Evolutionary conservation across 2,797 vertebrate species (phyloP).

Genomic region (Simalia tracyae): DNA sequence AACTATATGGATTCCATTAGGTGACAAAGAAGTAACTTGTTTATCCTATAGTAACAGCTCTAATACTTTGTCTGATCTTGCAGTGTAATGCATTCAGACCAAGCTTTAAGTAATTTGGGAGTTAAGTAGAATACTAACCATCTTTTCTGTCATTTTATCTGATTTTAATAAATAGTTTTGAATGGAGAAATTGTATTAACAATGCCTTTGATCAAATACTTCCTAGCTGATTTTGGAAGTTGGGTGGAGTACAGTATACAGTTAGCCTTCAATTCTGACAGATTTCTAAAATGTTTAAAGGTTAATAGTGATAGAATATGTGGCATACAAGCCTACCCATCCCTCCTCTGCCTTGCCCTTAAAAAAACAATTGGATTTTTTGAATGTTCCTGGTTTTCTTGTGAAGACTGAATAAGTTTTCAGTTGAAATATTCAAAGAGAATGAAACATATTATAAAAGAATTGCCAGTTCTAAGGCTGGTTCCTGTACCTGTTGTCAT

Average conservation of each 20-base stretch:
- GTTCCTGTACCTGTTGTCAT: not conserved
- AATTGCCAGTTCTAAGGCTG: not conserved
- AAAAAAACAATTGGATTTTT: not conserved
- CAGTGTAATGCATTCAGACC: not conserved
- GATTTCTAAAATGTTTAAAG: not conserved
- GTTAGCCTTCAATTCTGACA: not conserved
- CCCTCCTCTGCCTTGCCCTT: not conserved
- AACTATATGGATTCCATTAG: not conserved
- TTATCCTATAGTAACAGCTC: not conserved
- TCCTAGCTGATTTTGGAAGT: not conserved
- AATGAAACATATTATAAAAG: not conserved
- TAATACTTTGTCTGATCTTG: not conserved
- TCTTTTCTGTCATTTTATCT: not conserved
- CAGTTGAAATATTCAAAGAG: not conserved
- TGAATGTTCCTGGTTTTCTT: not conserved
- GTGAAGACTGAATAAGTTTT: not conserved
- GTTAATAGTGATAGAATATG: not conserved
- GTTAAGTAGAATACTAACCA: not conserved
- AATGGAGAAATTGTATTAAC: not conserved
- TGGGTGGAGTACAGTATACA: not conserved
- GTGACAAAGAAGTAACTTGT: not conserved
- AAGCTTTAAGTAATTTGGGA: not conserved
- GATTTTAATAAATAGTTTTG: not conserved
- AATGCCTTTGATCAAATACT: not conserved
- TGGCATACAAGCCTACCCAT: not conserved